phyloP scores from a whole-genome alignment of 2,113 vertebrate genomes.

The Urocolius indicus region DNA sequence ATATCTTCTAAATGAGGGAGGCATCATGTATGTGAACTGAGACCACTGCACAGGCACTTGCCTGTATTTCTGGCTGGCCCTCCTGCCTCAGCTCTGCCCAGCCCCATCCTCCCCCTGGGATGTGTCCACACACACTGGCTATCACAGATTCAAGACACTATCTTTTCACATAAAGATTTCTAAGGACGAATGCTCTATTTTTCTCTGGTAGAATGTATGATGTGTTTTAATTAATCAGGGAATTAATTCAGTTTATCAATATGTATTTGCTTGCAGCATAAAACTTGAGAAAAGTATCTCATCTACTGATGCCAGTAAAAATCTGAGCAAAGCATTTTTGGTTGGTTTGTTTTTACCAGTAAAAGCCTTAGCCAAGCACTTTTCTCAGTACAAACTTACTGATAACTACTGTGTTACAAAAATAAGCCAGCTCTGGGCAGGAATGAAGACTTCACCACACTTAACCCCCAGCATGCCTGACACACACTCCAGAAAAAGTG shows the following conservation, averaged over 20 bases:
- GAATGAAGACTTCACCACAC: background rate
- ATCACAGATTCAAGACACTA: background rate
- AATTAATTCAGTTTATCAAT: constrained; percentile 15
- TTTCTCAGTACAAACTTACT: constrained; percentile 25
- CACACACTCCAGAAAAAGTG: background rate
- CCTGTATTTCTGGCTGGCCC: background rate
- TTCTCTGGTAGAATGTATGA: background rate
- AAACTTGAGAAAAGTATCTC: constrained; percentile 13
- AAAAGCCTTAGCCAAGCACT: constrained; percentile 64
- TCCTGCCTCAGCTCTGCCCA: background rate
- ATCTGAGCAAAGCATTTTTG: constrained; percentile 54
- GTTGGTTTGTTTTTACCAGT: background rate
- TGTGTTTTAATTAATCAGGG: background rate
- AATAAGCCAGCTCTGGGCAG: constrained; percentile 16
- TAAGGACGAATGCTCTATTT: background rate
- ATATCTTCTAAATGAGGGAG: background rate
- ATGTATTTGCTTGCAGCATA: background rate
- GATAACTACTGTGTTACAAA: constrained; percentile 27
- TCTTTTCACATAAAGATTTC: background rate
- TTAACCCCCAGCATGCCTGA: background rate
- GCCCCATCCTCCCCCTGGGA: background rate
- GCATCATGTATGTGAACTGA: accelerated
- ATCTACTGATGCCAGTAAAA: constrained; percentile 37
- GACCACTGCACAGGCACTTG: background rate
- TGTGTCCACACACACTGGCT: background rate